A percentile compares a stretch with the other conserved stretches of the same genome.
These are phyloP conservation scores for Xestoiulus laeticollis DNA, from an alignment of 2,888 invertebrate genomes.

Conservation along the genomic window DNA sequence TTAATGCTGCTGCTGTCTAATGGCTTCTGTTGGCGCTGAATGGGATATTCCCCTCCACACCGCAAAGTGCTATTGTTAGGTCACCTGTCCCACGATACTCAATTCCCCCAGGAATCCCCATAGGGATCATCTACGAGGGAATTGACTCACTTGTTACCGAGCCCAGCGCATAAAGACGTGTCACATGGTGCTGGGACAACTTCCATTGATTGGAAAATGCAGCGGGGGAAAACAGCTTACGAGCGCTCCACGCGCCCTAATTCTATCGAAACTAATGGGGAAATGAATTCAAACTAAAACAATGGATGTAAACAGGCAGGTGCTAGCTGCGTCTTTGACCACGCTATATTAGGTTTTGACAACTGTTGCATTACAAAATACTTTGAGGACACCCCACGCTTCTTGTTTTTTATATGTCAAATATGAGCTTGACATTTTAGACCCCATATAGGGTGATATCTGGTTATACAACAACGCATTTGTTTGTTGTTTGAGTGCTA, in stretches of 20 bases:
- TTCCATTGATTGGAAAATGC: not conserved
- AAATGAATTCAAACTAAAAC: not conserved
- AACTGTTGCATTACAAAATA: not conserved
- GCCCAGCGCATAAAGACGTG: not conserved
- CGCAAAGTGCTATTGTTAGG: conserved; percentile 46
- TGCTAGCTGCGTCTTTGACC: not conserved
- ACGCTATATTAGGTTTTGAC: not conserved
- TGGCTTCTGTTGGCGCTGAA: conserved; percentile 42
- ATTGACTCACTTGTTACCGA: conserved; percentile 37
- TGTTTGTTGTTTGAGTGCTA: too few relatives aligned
- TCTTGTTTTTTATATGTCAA: not conserved
- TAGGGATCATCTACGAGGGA: conserved; percentile 36
- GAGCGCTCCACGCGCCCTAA: not conserved
- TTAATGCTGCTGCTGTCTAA: conserved; percentile 45
- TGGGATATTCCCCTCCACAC: conserved; percentile 38
- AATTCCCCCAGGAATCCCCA: conserved; percentile 45
- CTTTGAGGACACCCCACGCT: not conserved
- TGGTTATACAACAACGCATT: too few relatives aligned
- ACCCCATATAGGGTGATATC: too few relatives aligned
- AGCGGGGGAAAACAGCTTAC: not conserved
- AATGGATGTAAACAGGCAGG: not conserved
- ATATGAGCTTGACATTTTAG: too few relatives aligned
- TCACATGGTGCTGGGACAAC: not conserved
- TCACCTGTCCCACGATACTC: conserved; percentile 47
- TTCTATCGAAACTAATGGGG: not conserved